These are phyloP conservation scores for Pediacus dermestoides DNA, from an alignment of 2,888 invertebrate species.

Conservation along the genomic window DNA sequence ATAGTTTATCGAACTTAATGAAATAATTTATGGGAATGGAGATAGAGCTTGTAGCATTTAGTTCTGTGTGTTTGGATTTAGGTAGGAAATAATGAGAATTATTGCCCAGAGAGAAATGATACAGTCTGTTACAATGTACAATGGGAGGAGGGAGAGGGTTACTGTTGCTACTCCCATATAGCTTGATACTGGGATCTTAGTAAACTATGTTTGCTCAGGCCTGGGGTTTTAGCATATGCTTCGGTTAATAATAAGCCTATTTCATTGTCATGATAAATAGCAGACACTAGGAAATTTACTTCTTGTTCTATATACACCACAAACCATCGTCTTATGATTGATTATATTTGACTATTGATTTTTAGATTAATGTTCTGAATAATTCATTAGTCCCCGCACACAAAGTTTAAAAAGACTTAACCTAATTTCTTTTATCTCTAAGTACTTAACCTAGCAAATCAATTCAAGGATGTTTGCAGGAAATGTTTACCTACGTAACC, in stretches of 20 bases:
- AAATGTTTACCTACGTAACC: too few species aligned
- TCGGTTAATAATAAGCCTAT: conserved; percentile 29
- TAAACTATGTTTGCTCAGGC: conserved; percentile 37
- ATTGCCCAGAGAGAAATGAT: conserved; percentile 25
- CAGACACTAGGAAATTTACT: conserved; percentile 26
- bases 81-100: conserved; percentile 23
- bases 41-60: conserved; percentile 14
- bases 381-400: too few species aligned
- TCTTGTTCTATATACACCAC: conserved; percentile 23
- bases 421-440: too few species aligned
- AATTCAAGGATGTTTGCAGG: too few species aligned
- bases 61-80: conserved; percentile 20
- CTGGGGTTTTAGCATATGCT: conserved; percentile 33
- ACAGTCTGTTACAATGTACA: conserved; percentile 20
- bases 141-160: conserved; percentile 16
- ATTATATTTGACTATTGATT: conserved; percentile 25
- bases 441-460: too few species aligned
- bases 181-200: conserved; percentile 32
- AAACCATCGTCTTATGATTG: conserved; percentile 27
- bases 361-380: too few species aligned
- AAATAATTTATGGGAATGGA: conserved; percentile 19
- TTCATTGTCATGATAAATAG: conserved; percentile 33
- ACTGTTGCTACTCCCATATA: conserved; percentile 23
- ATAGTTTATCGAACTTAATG: too few species aligned
- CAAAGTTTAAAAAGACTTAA: too few species aligned